Base-by-base conservation (phyloP, 1,140 invertebrate genomes). In the Heliconius nattereri region DNA sequence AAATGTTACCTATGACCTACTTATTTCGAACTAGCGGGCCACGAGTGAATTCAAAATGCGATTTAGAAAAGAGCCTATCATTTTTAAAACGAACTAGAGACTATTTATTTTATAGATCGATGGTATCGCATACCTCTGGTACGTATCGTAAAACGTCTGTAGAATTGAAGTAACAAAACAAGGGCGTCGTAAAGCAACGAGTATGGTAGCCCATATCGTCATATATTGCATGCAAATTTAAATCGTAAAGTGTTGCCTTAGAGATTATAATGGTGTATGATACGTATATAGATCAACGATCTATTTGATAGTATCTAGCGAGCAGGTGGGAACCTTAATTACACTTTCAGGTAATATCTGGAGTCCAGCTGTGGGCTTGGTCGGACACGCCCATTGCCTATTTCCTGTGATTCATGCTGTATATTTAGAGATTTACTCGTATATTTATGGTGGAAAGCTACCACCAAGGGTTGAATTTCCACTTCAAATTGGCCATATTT, bases 301-400 rank as follows among this genome's bases (percentile, higher is more conserved):
- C 82, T 78, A 45, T 78, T 54, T 73, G 81, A 82, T 85, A 79
- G 84, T 87, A 89, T 89, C 88, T 87, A 72, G 74, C 23, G 78
- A 81, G 73, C 75, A 79, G 81, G 37, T 71, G 82, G 75, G 81
- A 86, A 85, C 87, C 88, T 90, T 89, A 87, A 88, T 89, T 90
- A 90, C 84, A 75, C 76, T 29, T 74, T 40, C 57, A 76, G 77
- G 75, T 74, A 75, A 80, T 78, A 83, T 72, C 77, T 60, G 74
- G 75, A 78, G 72, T 52, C 71, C 32, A 49, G 60, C 8, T 54
- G 71, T 78, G 80, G 83, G 84, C 83, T 85, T 80, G 84, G 84
- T 83, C 73, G n/a, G 79, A 57, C 83, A 81, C 80, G 60, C 79
- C 76, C 73, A 60, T 78, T 49, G 45, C 76, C 60, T 77, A 35